Evolutionary conservation across 2,797 vertebrate genomes (phyloP).

Genomic region (Acanthis flammea): DNA sequence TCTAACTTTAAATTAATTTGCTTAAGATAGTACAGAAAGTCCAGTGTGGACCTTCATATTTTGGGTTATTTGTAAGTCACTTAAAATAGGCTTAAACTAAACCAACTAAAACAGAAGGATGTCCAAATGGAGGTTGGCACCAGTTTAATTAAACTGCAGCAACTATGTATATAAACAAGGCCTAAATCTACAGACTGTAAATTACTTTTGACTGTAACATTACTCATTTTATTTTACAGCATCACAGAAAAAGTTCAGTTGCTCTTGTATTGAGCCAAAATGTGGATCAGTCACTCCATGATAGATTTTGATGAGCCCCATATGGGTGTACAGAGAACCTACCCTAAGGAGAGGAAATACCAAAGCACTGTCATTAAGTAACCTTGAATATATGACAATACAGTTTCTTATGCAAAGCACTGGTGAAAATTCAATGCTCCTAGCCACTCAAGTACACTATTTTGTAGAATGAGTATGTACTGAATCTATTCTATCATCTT

Average conservation of each 20-base stretch:
- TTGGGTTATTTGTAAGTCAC: conserved; percentile 15
- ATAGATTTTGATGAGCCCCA: conserved; percentile 25
- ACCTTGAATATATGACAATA: neutral
- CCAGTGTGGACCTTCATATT: neutral
- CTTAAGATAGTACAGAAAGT: neutral
- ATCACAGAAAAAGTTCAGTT: conserved; percentile 44
- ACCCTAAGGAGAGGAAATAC: neutral
- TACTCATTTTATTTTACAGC: conserved; percentile 48
- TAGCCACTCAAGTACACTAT: neutral
- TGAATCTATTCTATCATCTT: neutral
- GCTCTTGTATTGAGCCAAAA: conserved; percentile 31
- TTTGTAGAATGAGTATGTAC: neutral
- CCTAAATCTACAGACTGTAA: conserved; percentile 57
- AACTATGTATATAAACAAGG: conserved; percentile 55
- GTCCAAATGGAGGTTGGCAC: conserved; percentile 52
- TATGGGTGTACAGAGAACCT: neutral
- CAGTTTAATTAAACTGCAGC: conserved; percentile 59
- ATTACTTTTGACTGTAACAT: conserved; percentile 58
- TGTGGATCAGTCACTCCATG: conserved; percentile 28
- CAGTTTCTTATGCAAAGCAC: neutral
- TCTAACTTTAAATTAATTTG: neutral
- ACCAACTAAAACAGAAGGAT: conserved; percentile 49
- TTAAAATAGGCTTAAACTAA: conserved; percentile 47
- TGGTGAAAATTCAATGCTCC: neutral
- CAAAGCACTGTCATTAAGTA: neutral